Evolutionary conservation across 2,888 invertebrate genomes (phyloP), one percentile per base, ranked within the genome.

Genomic region (Patella caerulea): DNA sequence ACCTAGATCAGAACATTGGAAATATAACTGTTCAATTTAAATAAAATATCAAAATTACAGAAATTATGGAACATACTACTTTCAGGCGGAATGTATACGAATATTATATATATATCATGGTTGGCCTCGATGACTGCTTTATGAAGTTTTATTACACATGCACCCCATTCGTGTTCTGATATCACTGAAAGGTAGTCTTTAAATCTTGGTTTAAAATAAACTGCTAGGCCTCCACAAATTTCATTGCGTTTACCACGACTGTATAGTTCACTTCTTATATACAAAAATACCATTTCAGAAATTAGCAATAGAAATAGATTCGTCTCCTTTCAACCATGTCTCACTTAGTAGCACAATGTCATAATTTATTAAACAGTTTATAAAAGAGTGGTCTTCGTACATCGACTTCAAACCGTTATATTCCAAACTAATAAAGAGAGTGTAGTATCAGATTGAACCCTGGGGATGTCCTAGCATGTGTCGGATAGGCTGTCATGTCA

Each of bases 221-320:
- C 65, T 17, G 65, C 65, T 65, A 65, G 65, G 14, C 65, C 1
- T 65, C 65, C 65, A 65, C 65, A 65, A 12, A 65, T 65, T 65
- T 3, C 65, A 65, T 14, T 3, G 29, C 29, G 29, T 29, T 29
- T 29, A 29, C 29, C 29, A 29, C 29, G 29, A 29, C 29, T 29
- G 29, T 29, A 29, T 29, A 29, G 29, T 29, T 29, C 29, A 29
- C 29, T 29, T 29, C 29, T 29, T n/a, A 29, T 29, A 19, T 3
- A 65, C 24, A 65, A 65, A 65, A 19, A 65, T n/a, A 7, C 9
- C 65, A n/a, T 7, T 7, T 3, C 19, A n/a, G n/a, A 65, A 65
- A 59, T 59, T 5, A n/a, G 19, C 17, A n/a, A 59, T 17, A 19
- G 59, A 59, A 59, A 59, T 59, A 59, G 59, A 59, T 59, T 17